Evolutionary conservation across 2,888 invertebrate species (phyloP).

Genomic region (Yponomeuta evonymella): DNA sequence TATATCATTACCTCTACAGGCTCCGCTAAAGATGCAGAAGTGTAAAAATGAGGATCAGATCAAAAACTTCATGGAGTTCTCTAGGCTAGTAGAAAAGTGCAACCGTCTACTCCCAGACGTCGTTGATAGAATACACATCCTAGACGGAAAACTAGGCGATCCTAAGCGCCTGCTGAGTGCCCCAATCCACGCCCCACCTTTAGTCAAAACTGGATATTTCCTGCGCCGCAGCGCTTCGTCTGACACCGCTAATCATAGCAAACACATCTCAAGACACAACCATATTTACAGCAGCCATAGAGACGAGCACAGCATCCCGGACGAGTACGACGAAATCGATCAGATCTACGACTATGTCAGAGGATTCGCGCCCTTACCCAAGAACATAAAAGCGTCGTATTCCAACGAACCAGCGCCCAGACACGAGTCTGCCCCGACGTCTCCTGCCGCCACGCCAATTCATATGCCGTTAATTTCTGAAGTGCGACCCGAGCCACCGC

Average conservation of each 20-base stretch:
- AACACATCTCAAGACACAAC: constrained; percentile 66
- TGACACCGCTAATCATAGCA: constrained; percentile 80
- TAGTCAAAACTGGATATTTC: constrained; percentile 80
- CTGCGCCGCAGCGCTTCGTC: constrained; percentile 86
- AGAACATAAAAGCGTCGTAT: constrained; percentile 83
- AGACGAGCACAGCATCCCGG: constrained; percentile 81
- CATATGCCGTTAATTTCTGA: constrained; percentile 73
- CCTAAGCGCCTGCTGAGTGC: constrained; percentile 64
- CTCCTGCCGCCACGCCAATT: constrained; percentile 72
- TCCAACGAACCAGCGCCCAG: constrained; percentile 58
- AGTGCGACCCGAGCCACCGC: constrained; percentile 91
- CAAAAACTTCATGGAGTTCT: constrained; percentile 84
- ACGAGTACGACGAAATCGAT: constrained; percentile 96
- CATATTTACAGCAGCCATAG: constrained; percentile 75
- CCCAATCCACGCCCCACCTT: constrained; percentile 57
- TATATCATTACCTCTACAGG: constrained; percentile 89
- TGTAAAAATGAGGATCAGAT: constrained; percentile 89
- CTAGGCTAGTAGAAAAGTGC: constrained; percentile 85
- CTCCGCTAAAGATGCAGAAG: constrained; percentile 88
- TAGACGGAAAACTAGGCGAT: constrained; percentile 88
- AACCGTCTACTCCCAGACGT: constrained; percentile 84
- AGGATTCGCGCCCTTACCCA: constrained; percentile 93
- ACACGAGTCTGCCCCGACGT: constrained; percentile 75
- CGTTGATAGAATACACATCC: constrained; percentile 86
- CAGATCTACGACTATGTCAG: constrained; percentile 97